Evolutionary conservation across 2,888 invertebrate genomes (phyloP).

Genomic region (Tricholauxania praeusta): DNA sequence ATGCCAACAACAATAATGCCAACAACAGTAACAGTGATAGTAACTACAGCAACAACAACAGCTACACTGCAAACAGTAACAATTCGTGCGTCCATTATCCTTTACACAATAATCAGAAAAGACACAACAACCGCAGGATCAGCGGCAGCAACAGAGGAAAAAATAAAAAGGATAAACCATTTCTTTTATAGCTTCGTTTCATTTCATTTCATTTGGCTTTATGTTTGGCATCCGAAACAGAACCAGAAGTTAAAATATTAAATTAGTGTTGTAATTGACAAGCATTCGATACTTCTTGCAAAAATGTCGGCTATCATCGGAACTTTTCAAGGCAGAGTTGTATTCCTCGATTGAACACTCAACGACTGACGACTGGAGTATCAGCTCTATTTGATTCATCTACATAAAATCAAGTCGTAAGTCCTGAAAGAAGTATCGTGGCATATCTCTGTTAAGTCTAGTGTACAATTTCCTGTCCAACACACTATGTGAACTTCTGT

Average conservation of each 20-base stretch:
- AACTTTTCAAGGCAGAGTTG: too few species aligned
- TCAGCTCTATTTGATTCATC: too few species aligned
- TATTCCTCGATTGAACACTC: too few species aligned
- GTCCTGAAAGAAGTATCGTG: too few species aligned
- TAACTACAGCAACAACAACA: background rate
- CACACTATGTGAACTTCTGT: too few species aligned
- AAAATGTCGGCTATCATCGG: too few species aligned
- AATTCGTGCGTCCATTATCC: slow-evolving; percentile 19
- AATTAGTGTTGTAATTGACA: too few species aligned
- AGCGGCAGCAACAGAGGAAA: background rate
- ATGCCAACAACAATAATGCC: background rate
- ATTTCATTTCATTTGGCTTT: slow-evolving; percentile 12
- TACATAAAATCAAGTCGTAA: too few species aligned
- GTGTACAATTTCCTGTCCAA: too few species aligned
- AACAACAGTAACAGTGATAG: background rate
- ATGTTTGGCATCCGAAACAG: slow-evolving; percentile 2
- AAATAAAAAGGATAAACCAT: background rate
- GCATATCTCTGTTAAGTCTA: too few species aligned
- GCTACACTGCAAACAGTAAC: background rate
- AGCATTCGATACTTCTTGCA: too few species aligned
- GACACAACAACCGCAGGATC: slow-evolving; percentile 2
- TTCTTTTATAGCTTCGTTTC: background rate
- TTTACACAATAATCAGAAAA: slow-evolving; percentile 26
- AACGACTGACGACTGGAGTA: too few species aligned
- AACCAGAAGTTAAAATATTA: background rate